These are phyloP conservation scores for Microdon myrmicae DNA, from an alignment of 2,888 invertebrate genomes.

Conservation along the genomic window DNA sequence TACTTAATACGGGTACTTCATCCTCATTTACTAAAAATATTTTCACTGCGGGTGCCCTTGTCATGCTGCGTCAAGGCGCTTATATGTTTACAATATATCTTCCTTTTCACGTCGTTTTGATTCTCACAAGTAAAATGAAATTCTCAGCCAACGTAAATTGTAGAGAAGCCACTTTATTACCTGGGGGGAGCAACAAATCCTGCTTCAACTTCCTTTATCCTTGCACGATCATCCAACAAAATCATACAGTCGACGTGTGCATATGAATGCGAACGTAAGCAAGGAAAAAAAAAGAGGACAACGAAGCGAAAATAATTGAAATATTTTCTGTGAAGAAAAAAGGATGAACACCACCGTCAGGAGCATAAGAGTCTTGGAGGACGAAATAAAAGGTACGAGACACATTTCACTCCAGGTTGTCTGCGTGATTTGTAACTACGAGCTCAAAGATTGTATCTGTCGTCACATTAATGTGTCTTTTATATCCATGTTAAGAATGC, in stretches of 20 bases:
- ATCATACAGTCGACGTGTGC: constrained; percentile 4
- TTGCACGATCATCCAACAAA: constrained; percentile 4
- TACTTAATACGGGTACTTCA: too few relatives aligned
- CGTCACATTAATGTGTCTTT: constrained; percentile 5
- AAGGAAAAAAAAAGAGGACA: background rate
- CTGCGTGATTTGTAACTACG: constrained; percentile 41
- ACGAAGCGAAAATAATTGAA: constrained; percentile 43
- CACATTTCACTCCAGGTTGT: constrained; percentile 39
- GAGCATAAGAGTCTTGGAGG: background rate
- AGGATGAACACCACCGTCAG: background rate
- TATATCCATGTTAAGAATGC: background rate
- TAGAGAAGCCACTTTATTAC: constrained; percentile 7
- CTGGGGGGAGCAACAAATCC: constrained; percentile 6
- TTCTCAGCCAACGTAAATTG: constrained; percentile 21
- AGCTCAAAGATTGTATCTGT: constrained; percentile 38
- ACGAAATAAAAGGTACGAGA: constrained; percentile 10
- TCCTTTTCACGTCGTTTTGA: background rate
- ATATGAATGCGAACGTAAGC: background rate
- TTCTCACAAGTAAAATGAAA: constrained; percentile 1
- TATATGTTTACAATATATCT: too few relatives aligned
- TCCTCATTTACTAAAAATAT: too few relatives aligned
- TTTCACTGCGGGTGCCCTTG: too few relatives aligned
- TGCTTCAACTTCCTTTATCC: constrained; percentile 16
- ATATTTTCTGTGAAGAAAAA: constrained; percentile 25
- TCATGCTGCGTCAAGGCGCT: too few relatives aligned